Evolutionary conservation across 1,140 invertebrate genomes (phyloP), one percentile per base, ranked within the genome.

Genomic region (Colletes latitarsis): DNA sequence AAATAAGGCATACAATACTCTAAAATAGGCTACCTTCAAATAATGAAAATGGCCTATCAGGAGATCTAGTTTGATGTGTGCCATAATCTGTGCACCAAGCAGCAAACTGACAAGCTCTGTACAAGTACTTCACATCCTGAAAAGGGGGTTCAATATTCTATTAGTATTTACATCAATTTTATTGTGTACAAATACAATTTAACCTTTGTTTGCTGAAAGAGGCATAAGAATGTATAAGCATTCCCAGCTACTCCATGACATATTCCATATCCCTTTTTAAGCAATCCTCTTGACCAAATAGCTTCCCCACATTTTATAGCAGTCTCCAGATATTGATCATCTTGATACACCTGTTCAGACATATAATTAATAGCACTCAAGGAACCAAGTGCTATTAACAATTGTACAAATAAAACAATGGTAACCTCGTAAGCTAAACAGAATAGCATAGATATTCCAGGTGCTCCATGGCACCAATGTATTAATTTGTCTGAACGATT

Each of bases 381-480:
- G 0, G 19, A 80, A 70, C 4, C 62, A 46, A 70, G 43, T 58
- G 68, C 57, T 67, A 39, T 71, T 58, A 68, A 49, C 39, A 60
- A 89, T 58, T 63, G 60, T 72, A 12, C 73, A 57, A 66, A 58
- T 63, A 12, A 68, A 72, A 82, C 55, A 82, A 1, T 70, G 75
- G 60, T 30, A 93, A 98, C 97, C 94, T 97, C 93, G 90, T 96
- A 95, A 57, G 98, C 97, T 87, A 95, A 91, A 75, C 95, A 91
- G 86, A 97, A 96, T 73, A 98, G 93, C 88, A 96, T 95, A 17
- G 98, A 94, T 93, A 97, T 96, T 19, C 98, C 98, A 63, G 98
- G 97, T 30, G 98, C 97, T 17, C 98, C 98, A 92, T 99, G 98
- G 94, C 98, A 99, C 98, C 98, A 99, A 85, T 99, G 98, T 3